These are phyloP conservation scores for Eulemur macaco DNA, from an alignment of 2,113 vertebrate genomes.

Conservation along the genomic window DNA sequence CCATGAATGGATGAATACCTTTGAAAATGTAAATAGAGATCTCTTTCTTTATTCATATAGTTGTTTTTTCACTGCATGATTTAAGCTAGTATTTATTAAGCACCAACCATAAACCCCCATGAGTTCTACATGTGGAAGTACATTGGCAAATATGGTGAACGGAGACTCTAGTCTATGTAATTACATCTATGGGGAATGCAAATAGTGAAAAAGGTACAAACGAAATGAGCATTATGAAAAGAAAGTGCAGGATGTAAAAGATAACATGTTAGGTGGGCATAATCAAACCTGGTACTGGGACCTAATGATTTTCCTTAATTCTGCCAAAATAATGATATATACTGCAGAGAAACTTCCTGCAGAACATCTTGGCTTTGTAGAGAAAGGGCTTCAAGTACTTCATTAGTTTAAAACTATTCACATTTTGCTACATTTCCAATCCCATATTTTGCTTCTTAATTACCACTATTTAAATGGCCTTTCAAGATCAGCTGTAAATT, in stretches of 20 bases:
- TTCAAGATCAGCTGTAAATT: slow-evolving; percentile 74
- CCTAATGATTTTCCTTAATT: not conserved
- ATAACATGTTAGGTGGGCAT: not conserved
- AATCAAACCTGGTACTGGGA: not conserved
- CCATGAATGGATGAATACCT: not conserved
- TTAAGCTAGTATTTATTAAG: not conserved
- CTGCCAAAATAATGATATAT: not conserved
- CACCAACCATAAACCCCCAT: fast-evolving
- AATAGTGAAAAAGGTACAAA: not conserved
- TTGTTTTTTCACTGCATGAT: not conserved
- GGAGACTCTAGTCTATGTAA: not conserved
- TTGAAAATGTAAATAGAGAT: not conserved
- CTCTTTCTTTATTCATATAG: not conserved
- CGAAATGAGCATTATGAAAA: not conserved
- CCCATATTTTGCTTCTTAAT: slow-evolving; percentile 75
- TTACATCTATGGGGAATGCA: not conserved
- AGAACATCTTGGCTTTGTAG: not conserved
- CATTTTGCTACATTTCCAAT: slow-evolving; percentile 68
- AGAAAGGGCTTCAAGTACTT: slow-evolving; percentile 27
- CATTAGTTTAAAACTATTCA: slow-evolving; percentile 56
- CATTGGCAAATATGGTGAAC: not conserved
- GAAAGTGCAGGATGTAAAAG: not conserved
- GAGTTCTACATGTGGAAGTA: fast-evolving
- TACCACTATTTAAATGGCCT: slow-evolving; percentile 72
- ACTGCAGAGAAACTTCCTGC: not conserved